Evolutionary conservation across 2,113 vertebrate species (phyloP).

Genomic region (Thalassoma bifasciatum): DNA sequence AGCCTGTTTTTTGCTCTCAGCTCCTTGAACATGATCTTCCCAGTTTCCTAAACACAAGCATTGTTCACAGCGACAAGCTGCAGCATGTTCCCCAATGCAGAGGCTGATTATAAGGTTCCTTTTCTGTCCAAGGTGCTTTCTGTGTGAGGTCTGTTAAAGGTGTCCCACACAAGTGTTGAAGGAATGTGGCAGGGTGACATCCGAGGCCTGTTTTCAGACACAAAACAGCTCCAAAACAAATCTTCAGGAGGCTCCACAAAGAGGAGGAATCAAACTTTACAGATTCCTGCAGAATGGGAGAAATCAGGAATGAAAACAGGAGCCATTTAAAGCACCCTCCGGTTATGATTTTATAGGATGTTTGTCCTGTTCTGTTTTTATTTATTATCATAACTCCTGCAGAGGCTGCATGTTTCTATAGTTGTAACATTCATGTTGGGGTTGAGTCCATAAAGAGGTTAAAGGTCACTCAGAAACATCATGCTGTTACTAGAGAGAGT

Average conservation of each 20-base stretch:
- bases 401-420: neutral
- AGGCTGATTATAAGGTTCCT: constrained; percentile 59
- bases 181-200: constrained; percentile 57
- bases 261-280: neutral
- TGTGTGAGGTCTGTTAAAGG: constrained; percentile 57
- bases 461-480: constrained; percentile 31
- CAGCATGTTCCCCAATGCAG: constrained; percentile 44
- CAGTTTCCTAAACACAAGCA: constrained; percentile 45
- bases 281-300: neutral
- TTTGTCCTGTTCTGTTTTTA: neutral
- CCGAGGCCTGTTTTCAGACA: constrained; percentile 28
- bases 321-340: neutral
- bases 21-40: constrained; percentile 59
- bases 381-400: neutral
- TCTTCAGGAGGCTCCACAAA: neutral
- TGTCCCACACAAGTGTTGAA: constrained; percentile 43
- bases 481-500: constrained; percentile 18
- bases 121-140: constrained; percentile 38
- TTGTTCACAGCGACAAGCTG: constrained; percentile 60
- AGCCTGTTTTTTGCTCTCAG: constrained; percentile 29
- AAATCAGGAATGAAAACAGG: neutral
- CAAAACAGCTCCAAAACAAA: constrained; percentile 7
- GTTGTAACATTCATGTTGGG: neutral
- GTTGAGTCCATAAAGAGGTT: constrained; percentile 7
- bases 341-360: neutral